These are phyloP conservation scores for Pipistrellus nathusii DNA, from an alignment of 2,797 vertebrate species.

Conservation along the genomic window DNA sequence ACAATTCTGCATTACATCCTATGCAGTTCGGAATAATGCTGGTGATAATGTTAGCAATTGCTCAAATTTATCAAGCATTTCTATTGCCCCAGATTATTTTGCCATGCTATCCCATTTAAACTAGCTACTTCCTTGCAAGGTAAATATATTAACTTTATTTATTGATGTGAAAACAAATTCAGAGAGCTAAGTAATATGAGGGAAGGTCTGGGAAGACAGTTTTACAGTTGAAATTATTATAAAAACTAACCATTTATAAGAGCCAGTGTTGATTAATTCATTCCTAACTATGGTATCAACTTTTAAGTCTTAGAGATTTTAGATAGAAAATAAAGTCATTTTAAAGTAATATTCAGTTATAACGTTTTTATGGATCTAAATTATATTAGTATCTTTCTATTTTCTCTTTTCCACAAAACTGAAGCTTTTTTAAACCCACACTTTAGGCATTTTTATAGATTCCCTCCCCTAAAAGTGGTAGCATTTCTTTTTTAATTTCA, in stretches of 20 bases:
- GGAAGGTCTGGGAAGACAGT: not conserved
- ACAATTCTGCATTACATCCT: not conserved
- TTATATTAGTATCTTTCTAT: not conserved
- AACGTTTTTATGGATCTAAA: not conserved
- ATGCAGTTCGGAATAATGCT: not conserved
- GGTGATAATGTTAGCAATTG: not conserved
- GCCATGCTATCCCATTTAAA: not conserved
- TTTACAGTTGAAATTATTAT: not conserved
- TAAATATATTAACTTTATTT: not conserved
- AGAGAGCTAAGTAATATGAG: not conserved
- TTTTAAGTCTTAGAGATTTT: not conserved
- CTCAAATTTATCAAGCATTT: not conserved
- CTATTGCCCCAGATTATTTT: not conserved
- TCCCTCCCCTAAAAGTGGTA: not conserved
- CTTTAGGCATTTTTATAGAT: not conserved
- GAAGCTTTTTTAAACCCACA: not conserved
- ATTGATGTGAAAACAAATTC: not conserved
- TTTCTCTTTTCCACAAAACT: not conserved
- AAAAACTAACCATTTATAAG: not conserved
- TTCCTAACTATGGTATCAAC: not conserved
- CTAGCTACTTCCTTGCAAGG: not conserved
- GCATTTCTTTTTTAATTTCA: slow-evolving; percentile 44
- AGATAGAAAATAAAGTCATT: not conserved
- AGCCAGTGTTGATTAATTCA: not conserved
- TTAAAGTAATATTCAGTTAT: not conserved